Conservation (phyloP, 2,113 vertebrate genomes). For the Lamprologus sp. region DNA sequence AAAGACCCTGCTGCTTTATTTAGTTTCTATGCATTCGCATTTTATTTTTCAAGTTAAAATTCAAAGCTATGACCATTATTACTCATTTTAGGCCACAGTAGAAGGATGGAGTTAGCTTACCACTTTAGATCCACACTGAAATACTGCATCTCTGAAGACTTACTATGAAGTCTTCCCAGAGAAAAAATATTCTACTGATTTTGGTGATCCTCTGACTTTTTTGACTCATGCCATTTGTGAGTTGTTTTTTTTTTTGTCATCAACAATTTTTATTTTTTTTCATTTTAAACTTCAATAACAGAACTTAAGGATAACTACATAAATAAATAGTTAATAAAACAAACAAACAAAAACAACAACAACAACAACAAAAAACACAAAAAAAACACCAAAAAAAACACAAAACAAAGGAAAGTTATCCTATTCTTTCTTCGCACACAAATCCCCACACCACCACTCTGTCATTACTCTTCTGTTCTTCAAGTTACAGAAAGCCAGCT, state of each 20-base stretch:
- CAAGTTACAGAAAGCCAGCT: neutral
- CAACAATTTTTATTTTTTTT: no score
- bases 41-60: neutral
- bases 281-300: no score
- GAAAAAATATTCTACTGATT: neutral
- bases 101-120: accelerated
- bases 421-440: no score
- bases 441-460: neutral
- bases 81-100: neutral
- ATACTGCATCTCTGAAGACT: neutral
- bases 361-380: no score
- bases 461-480: neutral
- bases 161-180: neutral
- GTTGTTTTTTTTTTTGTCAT: no score
- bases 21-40: neutral
- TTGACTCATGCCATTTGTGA: neutral
- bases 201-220: neutral
- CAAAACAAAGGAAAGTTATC: no score
- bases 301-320: no score
- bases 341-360: no score
- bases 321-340: accelerated
- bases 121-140: neutral
- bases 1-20: neutral
- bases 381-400: no score
- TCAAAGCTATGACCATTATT: accelerated